Conservation (phyloP, 2,888 invertebrate genomes). For the Catocala sponsa region DNA sequence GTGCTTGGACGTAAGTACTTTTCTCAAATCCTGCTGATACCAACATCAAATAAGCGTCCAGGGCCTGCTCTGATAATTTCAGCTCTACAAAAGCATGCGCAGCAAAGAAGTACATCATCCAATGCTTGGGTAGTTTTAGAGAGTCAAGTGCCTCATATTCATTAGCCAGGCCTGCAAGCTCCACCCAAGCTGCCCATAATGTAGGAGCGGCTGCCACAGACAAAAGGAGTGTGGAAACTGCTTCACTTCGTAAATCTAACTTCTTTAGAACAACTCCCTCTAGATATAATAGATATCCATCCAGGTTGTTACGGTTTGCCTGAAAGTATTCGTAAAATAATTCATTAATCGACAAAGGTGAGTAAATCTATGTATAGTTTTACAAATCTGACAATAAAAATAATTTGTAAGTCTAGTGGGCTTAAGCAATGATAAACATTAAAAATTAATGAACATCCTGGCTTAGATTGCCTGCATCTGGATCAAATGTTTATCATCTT, state of each 20-base stretch:
- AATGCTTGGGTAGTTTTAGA: slow-evolving; percentile 93
- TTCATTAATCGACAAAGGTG: too few species aligned
- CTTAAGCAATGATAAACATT: too few species aligned
- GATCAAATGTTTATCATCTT: too few species aligned
- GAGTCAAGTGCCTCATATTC: slow-evolving; percentile 92
- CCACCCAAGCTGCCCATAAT: slow-evolving; percentile 98
- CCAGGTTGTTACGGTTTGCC: slow-evolving; percentile 90
- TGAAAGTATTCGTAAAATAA: slow-evolving; percentile 51
- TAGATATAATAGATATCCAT: slow-evolving; percentile 96
- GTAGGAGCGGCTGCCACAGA: slow-evolving; percentile 94
- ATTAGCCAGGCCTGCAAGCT: slow-evolving; percentile 94
- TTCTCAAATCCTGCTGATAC: slow-evolving; percentile 94
- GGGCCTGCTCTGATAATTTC: slow-evolving; percentile 95
- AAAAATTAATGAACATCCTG: too few species aligned
- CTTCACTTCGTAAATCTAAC: slow-evolving; percentile 92
- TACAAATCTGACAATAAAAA: too few species aligned
- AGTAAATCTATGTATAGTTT: too few species aligned
- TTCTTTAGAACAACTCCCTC: slow-evolving; percentile 97
- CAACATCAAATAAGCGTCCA: slow-evolving; percentile 93
- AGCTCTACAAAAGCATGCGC: slow-evolving; percentile 97
- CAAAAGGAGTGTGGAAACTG: slow-evolving; percentile 93
- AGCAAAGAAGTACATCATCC: slow-evolving; percentile 98
- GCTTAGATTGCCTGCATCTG: too few species aligned
- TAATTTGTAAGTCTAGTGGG: too few species aligned
- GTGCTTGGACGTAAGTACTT: slow-evolving; percentile 96